phyloP scores from a whole-genome alignment of 2,888 invertebrate genomes.

The Diaphora mendica region DNA sequence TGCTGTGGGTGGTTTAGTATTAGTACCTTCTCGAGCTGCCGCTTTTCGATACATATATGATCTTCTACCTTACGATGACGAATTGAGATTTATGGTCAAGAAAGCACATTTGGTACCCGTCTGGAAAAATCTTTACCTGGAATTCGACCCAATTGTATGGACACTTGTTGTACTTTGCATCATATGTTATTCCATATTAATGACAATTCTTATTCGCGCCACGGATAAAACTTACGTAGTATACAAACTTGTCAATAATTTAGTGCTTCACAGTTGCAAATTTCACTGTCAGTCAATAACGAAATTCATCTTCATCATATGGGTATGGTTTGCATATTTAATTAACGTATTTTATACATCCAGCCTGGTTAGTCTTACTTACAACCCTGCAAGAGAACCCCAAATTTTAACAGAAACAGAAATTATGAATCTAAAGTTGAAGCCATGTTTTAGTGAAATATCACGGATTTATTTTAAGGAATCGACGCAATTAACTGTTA shows the following conservation, averaged over 20 bases:
- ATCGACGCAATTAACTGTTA: conserved; percentile 22
- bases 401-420: conserved; percentile 45
- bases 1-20: conserved; percentile 53
- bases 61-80: conserved; percentile 59
- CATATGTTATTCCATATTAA: conserved; percentile 27
- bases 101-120: conserved; percentile 47
- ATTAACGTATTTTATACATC: conserved; percentile 45
- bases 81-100: conserved; percentile 60
- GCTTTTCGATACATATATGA: conserved; percentile 57
- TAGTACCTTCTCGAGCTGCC: conserved; percentile 44
- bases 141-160: conserved; percentile 43
- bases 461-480: conserved; percentile 42
- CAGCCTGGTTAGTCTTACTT: conserved; percentile 54
- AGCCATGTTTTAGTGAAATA: conserved; percentile 31
- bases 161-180: conserved; percentile 33
- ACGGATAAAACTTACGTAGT: conserved; percentile 30
- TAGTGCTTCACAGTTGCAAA: conserved; percentile 25
- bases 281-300: conserved; percentile 20
- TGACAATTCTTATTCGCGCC: conserved; percentile 26
- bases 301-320: conserved; percentile 52
- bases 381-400: conserved; percentile 38
- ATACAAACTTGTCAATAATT: conserved; percentile 28
- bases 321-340: conserved; percentile 64
- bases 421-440: conserved; percentile 20
- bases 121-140: conserved; percentile 60